Evolutionary conservation across 2,797 vertebrate species (phyloP), one percentile per base, ranked within the genome.

Genomic region (Hipposideros larvatus): DNA sequence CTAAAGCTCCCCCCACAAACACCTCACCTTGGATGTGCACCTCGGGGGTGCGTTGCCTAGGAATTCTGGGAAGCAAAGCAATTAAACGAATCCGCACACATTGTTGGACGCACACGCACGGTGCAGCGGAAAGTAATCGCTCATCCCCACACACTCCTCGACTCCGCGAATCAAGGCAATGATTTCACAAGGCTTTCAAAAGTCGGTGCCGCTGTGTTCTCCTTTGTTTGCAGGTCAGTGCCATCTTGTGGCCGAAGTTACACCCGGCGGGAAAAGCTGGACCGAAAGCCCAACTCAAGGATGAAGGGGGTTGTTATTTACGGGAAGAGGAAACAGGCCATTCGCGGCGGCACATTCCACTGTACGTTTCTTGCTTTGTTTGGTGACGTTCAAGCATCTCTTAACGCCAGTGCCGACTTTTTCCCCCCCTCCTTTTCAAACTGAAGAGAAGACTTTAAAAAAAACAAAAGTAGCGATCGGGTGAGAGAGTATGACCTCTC

Each of bases 201-300:
- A 80, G 91, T 70, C 95, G 14, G 0, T 2, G 91, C 91, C 83
- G 55, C 85, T 0, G 82, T 7, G 41, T 18, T 79, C 75, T 24
- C 73, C 53, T 98, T 98, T 94, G 90, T 97, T 93, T 98, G 98
- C 96, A 79, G 97, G 92, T 95, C 98, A 97, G 97, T 98, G 98
- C 98, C 99, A 98, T 93, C 99, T 98, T 51, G 98, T 98, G 99
- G 98, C 87, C 87, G 87, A 63, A 87, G 74, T 51, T 14, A 5
- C 15, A 24, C 66, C 22, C 2, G 13, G 48, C 70, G 1, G 61
- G 48, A 5, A 21, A 46, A 66, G 65, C 83, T 26, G 19, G 4
- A n/a, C 94, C 48, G 22, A 13, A 3, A n/a, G 11, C 59, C 31
- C 28, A 5, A 41, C 34, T 55, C 18, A 0, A 34, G 84, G 79